phyloP scores from a whole-genome alignment of 2,797 vertebrate species.

The Clarias pachynema region DNA sequence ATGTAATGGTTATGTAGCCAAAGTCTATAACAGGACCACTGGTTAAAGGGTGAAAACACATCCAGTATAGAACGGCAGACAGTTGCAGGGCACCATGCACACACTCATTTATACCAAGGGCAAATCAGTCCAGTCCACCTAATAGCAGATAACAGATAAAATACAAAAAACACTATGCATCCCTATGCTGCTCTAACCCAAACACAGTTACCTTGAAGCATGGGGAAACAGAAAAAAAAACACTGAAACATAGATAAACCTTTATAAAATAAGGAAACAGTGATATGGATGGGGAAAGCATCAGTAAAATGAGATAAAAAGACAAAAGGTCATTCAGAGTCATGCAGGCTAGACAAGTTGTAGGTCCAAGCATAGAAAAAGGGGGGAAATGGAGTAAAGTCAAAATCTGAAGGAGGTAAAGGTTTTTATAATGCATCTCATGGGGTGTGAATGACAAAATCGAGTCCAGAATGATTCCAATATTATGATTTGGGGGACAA shows the following conservation, averaged over 20 bases:
- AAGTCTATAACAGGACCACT: not conserved
- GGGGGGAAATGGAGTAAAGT: not conserved
- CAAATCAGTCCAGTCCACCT: not conserved
- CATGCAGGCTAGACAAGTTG: not conserved
- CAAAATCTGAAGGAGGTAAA: not conserved
- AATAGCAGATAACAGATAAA: not conserved
- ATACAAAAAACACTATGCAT: not conserved
- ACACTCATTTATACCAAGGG: not conserved
- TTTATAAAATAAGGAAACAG: not conserved
- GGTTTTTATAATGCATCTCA: not conserved
- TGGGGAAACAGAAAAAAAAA: constrained; percentile 1
- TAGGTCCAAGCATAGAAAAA: not conserved
- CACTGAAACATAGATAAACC: not conserved
- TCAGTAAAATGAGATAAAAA: not conserved
- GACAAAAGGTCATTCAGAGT: not conserved
- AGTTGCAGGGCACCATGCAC: not conserved
- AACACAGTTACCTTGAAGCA: not conserved
- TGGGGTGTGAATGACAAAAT: not conserved
- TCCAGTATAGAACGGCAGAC: not conserved
- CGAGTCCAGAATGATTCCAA: not conserved
- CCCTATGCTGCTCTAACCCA: not conserved
- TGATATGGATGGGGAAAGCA: not conserved
- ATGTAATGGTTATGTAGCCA: not conserved
- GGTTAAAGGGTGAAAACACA: not conserved
- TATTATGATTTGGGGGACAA: not conserved